phyloP scores from a whole-genome alignment of 92 coral and sea anemone species.

The Parazoanthus darwini region DNA sequence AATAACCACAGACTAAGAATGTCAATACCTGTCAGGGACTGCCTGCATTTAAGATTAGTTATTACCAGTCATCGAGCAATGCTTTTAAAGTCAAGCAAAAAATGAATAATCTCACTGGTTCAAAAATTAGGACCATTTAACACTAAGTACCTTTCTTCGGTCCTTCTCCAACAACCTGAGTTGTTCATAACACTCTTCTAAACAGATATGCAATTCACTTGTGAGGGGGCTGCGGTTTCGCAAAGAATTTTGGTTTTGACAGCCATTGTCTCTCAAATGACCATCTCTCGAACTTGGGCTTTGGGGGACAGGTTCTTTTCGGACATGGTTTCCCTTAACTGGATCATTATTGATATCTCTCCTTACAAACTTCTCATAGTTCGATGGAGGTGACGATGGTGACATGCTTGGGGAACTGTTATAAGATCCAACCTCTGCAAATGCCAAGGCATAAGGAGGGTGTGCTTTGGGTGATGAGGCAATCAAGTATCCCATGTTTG shows the following conservation, averaged over 20 bases:
- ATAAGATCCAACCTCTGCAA: slow-evolving; percentile 66
- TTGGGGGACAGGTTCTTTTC: slow-evolving; percentile 62
- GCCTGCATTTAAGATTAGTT: no score
- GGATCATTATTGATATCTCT: slow-evolving; percentile 53
- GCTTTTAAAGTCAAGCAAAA: no score
- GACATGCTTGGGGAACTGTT: slow-evolving; percentile 91
- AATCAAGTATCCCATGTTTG: slow-evolving; percentile 56
- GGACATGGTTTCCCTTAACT: slow-evolving; percentile 44
- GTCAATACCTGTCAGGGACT: no score
- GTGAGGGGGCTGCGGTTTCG: slow-evolving; percentile 77
- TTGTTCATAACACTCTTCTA: slow-evolving; percentile 97
- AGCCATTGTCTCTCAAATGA: slow-evolving; percentile 65
- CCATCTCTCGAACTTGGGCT: slow-evolving; percentile 57
- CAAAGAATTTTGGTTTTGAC: slow-evolving; percentile 59
- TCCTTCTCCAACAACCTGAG: slow-evolving; percentile 90
- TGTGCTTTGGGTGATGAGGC: slow-evolving; percentile 71
- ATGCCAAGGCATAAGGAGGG: slow-evolving; percentile 57
- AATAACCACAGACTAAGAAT: no score
- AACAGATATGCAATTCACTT: slow-evolving; percentile 81
- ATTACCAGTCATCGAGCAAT: no score
- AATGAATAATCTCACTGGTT: no score
- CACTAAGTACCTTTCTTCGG: slow-evolving; percentile 73
- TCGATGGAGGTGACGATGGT: slow-evolving; percentile 83
- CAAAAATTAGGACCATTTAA: no score
- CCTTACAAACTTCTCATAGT: slow-evolving; percentile 63